Percentiles rank a stretch among this genome's conserved stretches.
These are phyloP conservation scores for Vireo griseus DNA, from an alignment of 2,797 vertebrate species.

Conservation along the genomic window DNA sequence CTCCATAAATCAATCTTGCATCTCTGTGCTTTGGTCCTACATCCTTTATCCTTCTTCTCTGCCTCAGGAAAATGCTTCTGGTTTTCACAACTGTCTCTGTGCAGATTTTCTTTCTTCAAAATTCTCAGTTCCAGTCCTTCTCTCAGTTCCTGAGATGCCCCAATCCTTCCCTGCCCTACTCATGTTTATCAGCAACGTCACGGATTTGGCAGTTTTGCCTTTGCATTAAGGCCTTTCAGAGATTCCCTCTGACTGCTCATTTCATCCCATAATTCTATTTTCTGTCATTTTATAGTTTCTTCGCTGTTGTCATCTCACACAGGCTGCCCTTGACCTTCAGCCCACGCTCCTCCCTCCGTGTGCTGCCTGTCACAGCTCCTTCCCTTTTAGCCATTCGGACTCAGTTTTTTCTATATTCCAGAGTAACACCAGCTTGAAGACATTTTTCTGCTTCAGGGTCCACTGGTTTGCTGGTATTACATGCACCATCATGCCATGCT, in stretches of 20 bases:
- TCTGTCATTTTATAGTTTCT: not conserved
- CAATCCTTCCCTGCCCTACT: not conserved
- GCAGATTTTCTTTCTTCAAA: not conserved
- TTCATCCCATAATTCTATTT: not conserved
- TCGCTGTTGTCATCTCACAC: not conserved
- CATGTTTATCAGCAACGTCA: not conserved
- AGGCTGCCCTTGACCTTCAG: not conserved
- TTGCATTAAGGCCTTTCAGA: not conserved
- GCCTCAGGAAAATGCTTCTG: not conserved
- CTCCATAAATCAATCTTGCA: not conserved
- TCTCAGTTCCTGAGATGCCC: not conserved
- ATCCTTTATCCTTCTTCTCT: not conserved
- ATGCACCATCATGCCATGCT: not conserved
- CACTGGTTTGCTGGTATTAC: not conserved
- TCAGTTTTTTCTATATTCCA: not conserved
- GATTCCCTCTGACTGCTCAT: not conserved
- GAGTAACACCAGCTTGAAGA: not conserved
- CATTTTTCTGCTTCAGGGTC: not conserved
- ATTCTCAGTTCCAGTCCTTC: not conserved
- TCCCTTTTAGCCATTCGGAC: not conserved
- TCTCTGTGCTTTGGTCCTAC: not conserved
- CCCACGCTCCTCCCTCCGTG: rapidly evolving
- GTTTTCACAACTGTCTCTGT: not conserved
- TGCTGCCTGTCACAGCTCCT: not conserved
- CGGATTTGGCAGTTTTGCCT: not conserved